These are phyloP conservation scores for Ophion ventricosus DNA, from an alignment of 2,888 invertebrate genomes.

Conservation along the genomic window DNA sequence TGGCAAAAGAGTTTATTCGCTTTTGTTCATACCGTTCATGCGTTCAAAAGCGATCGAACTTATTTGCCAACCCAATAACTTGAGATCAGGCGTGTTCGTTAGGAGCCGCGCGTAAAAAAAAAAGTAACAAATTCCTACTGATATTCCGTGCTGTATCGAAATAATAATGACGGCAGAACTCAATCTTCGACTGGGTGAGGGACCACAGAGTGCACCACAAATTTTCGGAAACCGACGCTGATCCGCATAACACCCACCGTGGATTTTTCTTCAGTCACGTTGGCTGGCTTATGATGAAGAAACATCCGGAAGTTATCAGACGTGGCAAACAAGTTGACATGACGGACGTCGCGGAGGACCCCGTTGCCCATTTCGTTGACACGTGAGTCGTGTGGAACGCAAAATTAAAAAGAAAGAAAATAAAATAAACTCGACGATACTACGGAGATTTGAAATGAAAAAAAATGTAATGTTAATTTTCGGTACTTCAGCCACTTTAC, in stretches of 20 bases:
- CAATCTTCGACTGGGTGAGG: conserved; percentile 89
- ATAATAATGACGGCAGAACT: conserved; percentile 84
- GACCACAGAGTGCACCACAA: conserved; percentile 92
- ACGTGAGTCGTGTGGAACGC: conserved; percentile 84
- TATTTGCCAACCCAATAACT: no score
- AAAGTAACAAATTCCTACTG: background rate
- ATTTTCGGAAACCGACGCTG: conserved; percentile 90
- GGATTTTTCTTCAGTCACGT: conserved; percentile 97
- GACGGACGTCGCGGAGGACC: conserved; percentile 91
- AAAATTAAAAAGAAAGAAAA: background rate
- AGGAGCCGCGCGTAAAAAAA: background rate
- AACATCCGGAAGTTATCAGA: conserved; percentile 92
- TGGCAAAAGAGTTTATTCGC: no score
- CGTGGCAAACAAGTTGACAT: conserved; percentile 91
- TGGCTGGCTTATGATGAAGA: conserved; percentile 95
- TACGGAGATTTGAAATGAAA: background rate
- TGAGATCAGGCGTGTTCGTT: no score
- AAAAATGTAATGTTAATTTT: conserved; percentile 12
- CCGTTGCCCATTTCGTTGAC: conserved; percentile 90
- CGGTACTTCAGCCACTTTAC: conserved; percentile 83
- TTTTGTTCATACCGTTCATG: no score
- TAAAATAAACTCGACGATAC: background rate
- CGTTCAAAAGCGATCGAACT: no score
- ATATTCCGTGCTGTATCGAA: background rate
- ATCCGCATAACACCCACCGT: conserved; percentile 91